Evolutionary conservation across 2,113 vertebrate genomes (phyloP).

Genomic region (Miniopterus natalensis): DNA sequence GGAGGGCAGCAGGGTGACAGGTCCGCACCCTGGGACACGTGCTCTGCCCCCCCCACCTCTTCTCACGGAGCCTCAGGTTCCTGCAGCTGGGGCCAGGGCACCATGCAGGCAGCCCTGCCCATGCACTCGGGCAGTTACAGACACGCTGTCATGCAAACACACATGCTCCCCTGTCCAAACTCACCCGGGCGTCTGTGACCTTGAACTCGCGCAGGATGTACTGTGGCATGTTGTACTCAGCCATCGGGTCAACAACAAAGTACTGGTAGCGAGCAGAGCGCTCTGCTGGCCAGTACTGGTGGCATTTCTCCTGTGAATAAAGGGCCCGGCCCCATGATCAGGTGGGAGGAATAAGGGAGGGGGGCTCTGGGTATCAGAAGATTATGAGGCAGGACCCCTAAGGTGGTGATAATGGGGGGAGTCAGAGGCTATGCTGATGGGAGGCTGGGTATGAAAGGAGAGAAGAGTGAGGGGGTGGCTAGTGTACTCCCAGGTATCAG

Average conservation of each 20-base stretch:
- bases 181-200: slow-evolving; percentile 96
- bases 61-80: neutral
- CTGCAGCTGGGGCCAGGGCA: neutral
- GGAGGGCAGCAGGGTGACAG: neutral
- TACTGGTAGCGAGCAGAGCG: slow-evolving; percentile 98
- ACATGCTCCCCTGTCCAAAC: slow-evolving; percentile 61
- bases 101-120: neutral
- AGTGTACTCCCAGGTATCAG: neutral
- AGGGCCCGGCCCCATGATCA: neutral
- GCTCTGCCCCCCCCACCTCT: neutral
- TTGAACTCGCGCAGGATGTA: slow-evolving; percentile 99
- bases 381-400: neutral
- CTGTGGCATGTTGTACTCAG: slow-evolving; percentile 99
- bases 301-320: slow-evolving; percentile 95
- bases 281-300: slow-evolving; percentile 99
- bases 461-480: neutral
- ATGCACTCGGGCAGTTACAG: neutral
- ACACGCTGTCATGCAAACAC: fast-evolving
- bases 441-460: neutral
- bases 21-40: neutral
- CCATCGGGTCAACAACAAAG: slow-evolving; percentile 99
- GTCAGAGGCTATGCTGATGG: neutral
- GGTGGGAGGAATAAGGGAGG: neutral
- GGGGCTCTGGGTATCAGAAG: neutral
- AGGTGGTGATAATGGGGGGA: neutral